Evolutionary conservation across 1,140 invertebrate genomes (phyloP), one percentile per base, ranked within the genome.

Genomic region (Conus betulinus): DNA sequence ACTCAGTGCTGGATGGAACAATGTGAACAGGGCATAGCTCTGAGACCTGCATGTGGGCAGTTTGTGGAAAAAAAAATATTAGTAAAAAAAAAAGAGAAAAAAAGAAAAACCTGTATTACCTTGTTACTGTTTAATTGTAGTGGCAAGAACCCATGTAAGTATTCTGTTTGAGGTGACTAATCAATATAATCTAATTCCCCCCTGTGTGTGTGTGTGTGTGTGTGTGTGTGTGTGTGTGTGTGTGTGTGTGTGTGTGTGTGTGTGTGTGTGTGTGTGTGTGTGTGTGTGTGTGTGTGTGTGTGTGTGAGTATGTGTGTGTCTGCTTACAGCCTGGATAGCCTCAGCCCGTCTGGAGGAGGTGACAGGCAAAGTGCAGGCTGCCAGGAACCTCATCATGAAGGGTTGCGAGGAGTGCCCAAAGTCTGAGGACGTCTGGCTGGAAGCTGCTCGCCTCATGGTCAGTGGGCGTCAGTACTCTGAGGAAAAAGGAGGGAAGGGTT

Each of bases 311-410:
- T 52, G 79, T 53, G 15, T 81, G 25, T 17, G 76, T 78, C 1
- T 51, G 17, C 6, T 52, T n/a, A 10, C 91, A 94, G 99, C 99
- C 8, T 99, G 99, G 99, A 99, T 99, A 92, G 99, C 99, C 13
- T 99, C 99, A 87, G 99, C 99, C n/a, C 96, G 98, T 91, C 96
- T 99, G 25, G 99, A 99, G 95, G 99, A 99, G 96, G 98, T 99
- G 0, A 99, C 98, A 20, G 99, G 99, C n/a, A 99, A 99, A 96
- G 96, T 99, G 4, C 99, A 99, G 96, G 98, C 98, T 51, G 99
- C 99, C 0, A 91, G 95, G 89, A 99, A 99, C 96, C 96, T 99
- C 0, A 99, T 99, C 91, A 99, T 99, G 98, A 98, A 99, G 95
- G 99, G 96, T 20, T 96, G 96, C 92, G 96, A 97, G 92, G 98